Evolutionary conservation across 2,797 vertebrate species (phyloP).

Genomic region (Euphonia xanthogaster): DNA sequence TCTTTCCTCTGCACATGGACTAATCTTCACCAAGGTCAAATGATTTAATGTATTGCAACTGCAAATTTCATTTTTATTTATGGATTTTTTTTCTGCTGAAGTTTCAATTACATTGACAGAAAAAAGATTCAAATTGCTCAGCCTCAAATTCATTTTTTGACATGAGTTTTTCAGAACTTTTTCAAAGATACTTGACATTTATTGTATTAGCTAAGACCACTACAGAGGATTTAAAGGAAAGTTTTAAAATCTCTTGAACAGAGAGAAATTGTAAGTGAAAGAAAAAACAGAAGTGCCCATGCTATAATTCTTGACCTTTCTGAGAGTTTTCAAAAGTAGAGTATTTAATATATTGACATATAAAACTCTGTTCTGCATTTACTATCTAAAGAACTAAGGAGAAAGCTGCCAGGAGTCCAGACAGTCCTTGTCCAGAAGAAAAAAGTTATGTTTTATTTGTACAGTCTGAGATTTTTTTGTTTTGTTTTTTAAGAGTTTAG

Average conservation of each 20-base stretch:
- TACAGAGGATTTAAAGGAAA: background rate
- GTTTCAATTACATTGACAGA: background rate
- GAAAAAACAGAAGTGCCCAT: accelerated
- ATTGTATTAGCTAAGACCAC: background rate
- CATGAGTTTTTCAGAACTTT: background rate
- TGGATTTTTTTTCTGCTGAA: background rate
- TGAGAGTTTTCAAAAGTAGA: background rate
- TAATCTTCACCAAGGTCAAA: background rate
- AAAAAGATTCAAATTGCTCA: background rate
- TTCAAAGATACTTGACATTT: background rate
- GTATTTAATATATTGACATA: background rate
- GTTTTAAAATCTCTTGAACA: background rate
- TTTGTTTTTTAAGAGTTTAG: background rate
- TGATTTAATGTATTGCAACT: background rate
- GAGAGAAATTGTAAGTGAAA: background rate
- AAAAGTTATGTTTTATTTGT: background rate
- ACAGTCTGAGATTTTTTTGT: background rate
- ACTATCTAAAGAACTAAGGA: background rate
- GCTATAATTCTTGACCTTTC: background rate
- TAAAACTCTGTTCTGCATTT: background rate
- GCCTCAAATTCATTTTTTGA: background rate
- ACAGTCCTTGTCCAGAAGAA: background rate
- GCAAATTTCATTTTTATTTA: background rate
- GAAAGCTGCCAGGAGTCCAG: background rate
- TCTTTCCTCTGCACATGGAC: background rate